Percentiles rank a stretch among this genome's conserved stretches.
Evolutionary conservation across 2,113 vertebrate genomes (phyloP).

Genomic region (Caranx melampygus): DNA sequence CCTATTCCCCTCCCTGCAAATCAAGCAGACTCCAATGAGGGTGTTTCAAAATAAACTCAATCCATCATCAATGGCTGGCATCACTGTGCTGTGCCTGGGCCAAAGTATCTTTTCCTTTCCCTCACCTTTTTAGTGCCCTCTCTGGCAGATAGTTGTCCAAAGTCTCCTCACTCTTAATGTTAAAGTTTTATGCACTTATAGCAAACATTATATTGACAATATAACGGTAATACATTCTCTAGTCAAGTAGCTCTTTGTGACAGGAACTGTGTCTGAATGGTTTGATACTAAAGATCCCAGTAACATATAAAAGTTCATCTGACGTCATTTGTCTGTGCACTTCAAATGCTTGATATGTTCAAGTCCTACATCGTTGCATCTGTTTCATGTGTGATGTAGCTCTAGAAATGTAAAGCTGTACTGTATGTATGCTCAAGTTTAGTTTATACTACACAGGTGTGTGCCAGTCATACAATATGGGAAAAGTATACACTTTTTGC

Average conservation of each 20-base stretch:
- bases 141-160: constrained; percentile 13
- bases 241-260: too few relatives aligned
- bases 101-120: neutral
- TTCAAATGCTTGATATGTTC: neutral
- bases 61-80: constrained; percentile 24
- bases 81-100: neutral
- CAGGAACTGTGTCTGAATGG: neutral
- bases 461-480: neutral
- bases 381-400: neutral
- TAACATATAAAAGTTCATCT: too few relatives aligned
- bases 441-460: constrained; percentile 5
- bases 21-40: constrained; percentile 11
- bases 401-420: neutral
- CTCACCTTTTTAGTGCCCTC: neutral
- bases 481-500: too few relatives aligned
- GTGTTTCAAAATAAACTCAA: constrained; percentile 12
- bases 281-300: neutral
- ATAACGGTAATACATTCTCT: too few relatives aligned
- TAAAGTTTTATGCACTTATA: too few relatives aligned
- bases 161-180: neutral
- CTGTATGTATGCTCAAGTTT: neutral
- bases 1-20: constrained; percentile 28
- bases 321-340: neutral
- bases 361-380: neutral
- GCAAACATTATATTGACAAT: too few relatives aligned